Conservation (phyloP, 2,113 vertebrate species). For the Sciurus niger region DNA sequence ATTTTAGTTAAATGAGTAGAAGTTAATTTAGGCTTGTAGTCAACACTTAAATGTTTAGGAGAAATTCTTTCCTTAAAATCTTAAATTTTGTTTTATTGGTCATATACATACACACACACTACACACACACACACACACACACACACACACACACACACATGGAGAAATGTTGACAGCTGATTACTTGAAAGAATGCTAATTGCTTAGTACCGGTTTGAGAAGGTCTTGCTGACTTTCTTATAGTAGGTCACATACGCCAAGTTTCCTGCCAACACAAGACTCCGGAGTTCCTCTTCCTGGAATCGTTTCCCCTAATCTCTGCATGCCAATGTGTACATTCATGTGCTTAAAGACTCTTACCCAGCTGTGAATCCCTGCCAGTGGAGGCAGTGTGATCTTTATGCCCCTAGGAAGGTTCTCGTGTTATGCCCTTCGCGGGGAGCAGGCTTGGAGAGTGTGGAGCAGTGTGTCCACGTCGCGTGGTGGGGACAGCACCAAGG, state of each 20-base stretch:
- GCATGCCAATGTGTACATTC: neutral
- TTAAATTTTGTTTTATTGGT: constrained; percentile 43
- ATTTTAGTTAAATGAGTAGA: constrained; percentile 38
- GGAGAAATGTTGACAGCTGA: neutral
- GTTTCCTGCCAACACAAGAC: neutral
- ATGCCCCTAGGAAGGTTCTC: accelerated
- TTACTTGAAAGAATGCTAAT: constrained; percentile 7
- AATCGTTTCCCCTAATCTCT: neutral
- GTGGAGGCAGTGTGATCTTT: neutral
- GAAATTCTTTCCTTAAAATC: constrained; percentile 57
- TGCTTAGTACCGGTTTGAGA: constrained; percentile 4
- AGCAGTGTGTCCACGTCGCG: neutral
- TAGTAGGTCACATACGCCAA: neutral
- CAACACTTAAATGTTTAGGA: neutral
- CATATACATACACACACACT: neutral
- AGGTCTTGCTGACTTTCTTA: neutral
- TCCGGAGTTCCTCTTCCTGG: neutral
- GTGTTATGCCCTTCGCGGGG: neutral
- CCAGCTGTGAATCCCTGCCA: neutral
- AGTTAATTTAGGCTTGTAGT: constrained; percentile 26
- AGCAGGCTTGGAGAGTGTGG: neutral
- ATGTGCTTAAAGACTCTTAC: no score
- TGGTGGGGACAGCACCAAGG: neutral
- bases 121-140: no score
- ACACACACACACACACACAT: no score